Base-by-base conservation (phyloP, 2,888 invertebrate genomes). In the Sylvicola fuscatus region DNA sequence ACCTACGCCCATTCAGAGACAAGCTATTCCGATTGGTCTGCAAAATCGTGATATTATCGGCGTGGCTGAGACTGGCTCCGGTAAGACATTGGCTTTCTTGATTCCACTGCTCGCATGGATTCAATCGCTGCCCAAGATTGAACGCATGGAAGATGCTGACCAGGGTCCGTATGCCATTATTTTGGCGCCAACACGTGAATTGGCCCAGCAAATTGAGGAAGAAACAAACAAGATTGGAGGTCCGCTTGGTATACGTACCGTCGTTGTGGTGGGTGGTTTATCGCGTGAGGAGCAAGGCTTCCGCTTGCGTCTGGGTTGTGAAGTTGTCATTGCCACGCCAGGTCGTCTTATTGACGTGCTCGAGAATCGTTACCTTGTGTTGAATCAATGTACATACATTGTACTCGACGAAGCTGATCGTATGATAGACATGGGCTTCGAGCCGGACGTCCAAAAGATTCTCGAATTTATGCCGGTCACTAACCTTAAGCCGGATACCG, bases 351-450 rank as follows among this genome's bases (percentile, higher is more conserved):
- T 98, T 42, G 98, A 99, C 58, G 97, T 98, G 2, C 61, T 99
- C 41, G 97, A 98, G 61, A 99, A 98, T 60, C 72, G 95, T 39
- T 99, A 98, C 56, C 65, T 99, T 43, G 95, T 97, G 7, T 63
- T 99, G 12, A 87, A 82, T 56, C 87, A 97, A 51, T 99, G 98
- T 58, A 97, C 98, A 0, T 99, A 99, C 55, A 92, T 98, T 40
- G 95, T 89, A 3, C 65, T 87, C 36, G 87, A 89, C 50, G 86
- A 92, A 65, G 98, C 98, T 26, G 98, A 99, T 65, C 75, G 95
- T 52, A 99, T 99, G 98, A 93, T 99, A 59, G 97, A 99, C 67
- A 95, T 99, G 87, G 97, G 97, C 54, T 99, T 99, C 54, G 98
- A 99, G 57, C 89, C 93, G 30, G 86, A 87, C 50, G 97, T 99